Base-by-base conservation (phyloP, 2,113 vertebrate species). In the Deroptyus accipitrinus region DNA sequence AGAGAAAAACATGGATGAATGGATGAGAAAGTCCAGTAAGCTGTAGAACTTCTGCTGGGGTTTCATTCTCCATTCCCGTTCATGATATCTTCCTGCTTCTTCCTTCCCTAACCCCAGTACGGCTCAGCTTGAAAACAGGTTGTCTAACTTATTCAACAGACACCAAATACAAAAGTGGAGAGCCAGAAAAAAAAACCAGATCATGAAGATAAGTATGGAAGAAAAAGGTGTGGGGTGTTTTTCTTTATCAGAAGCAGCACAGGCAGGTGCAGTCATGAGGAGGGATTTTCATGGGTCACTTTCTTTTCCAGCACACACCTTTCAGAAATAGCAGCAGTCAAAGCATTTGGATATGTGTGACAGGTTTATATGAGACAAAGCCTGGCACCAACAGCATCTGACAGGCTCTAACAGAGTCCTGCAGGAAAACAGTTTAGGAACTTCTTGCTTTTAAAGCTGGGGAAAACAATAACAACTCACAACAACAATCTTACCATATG, bases 71-170 rank as follows among this genome's bases (percentile, higher is more conserved):
- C 31, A 41, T 14, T 14, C 6, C 6, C 3, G 0, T 22, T 41
- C 20, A 12, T 13, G 6, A 55, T n/a, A 77, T 3, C 8, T 57
- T 76, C 8, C 55, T 77, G 39, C 10, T 88, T 68, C 52, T 90
- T 68, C n/a, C 33, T 78, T 25, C 14, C 18, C 6, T 59, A 80
- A 81, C 0, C 1, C 7, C 2, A 57, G 5, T 8, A 33, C 2
- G 1, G 23, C 10, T 7, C 10, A 85, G 6, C 2, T 55, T 76
- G 48, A 80, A 46, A 90, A 66, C 3, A 57, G 18, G 8, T 16
- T 5, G 28, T 17, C 11, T 33, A 28, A 64, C 46, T 61, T 66
- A 18, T 25, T 25, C 37, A 64, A 27, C 6, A 67, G 13, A 70
- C 31, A 2, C 3, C 22, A 89, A 83, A 59, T 6, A 30, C 10